Conservation (phyloP, 2,888 invertebrate genomes). For the Rhamphomyia laevipes region DNA sequence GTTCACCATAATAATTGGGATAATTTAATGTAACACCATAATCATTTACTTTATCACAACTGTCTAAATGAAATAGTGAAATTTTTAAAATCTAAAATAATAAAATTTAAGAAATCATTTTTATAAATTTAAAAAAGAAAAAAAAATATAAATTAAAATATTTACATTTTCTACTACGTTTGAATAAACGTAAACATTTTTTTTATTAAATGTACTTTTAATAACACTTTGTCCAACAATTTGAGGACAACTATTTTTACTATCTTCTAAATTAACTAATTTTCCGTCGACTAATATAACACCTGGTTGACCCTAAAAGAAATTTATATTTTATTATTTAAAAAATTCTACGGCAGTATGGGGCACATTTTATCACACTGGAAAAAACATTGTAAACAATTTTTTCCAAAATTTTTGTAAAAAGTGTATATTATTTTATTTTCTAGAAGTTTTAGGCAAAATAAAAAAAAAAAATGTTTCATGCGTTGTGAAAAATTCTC, state of each 20-base stretch:
- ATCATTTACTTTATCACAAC: slow-evolving; percentile 37
- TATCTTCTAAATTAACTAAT: slow-evolving; percentile 30
- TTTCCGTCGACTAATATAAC: slow-evolving; percentile 31
- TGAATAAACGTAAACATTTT: slow-evolving; percentile 30
- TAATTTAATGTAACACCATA: slow-evolving; percentile 34
- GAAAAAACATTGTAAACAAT: no score
- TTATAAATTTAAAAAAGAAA: background rate
- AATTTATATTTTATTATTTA: background rate
- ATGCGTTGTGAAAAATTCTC: no score
- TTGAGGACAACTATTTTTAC: slow-evolving; percentile 30
- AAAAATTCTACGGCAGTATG: background rate
- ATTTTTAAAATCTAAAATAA: slow-evolving; percentile 37
- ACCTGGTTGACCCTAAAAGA: slow-evolving; percentile 31
- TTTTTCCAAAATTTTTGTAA: no score
- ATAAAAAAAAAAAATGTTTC: no score
- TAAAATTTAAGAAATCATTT: background rate
- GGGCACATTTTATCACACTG: no score
- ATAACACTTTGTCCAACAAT: slow-evolving; percentile 29
- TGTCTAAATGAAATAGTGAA: slow-evolving; percentile 34
- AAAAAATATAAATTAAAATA: background rate
- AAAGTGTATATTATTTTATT: no score
- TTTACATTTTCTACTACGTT: background rate
- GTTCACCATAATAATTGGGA: slow-evolving; percentile 28
- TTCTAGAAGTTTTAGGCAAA: no score
- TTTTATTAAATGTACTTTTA: slow-evolving; percentile 25